These are phyloP conservation scores for zebrafish (Danio rerio) DNA, from an alignment of 2,113 vertebrate species.

Conservation along the genomic window GRCz12tu NC_133180.1:16022501-16023000, in stretches of 20 bases:
- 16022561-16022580: conserved; percentile 73
- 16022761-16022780: conserved; percentile 48
- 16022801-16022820: conserved; percentile 29
- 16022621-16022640: conserved; percentile 65
- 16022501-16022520: too few relatives aligned
- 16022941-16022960: too few relatives aligned
- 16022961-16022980: too few relatives aligned
- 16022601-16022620: conserved; percentile 61
- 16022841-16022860: conserved; percentile 41
- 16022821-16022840: conserved; percentile 42
- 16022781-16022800: conserved; percentile 22
- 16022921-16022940: too few relatives aligned
- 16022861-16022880: conserved; percentile 19
- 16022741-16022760: conserved; percentile 68
- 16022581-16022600: conserved; percentile 69
- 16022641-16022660: conserved; percentile 73
- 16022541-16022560: conserved; percentile 70
- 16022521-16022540: not conserved
- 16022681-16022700: conserved; percentile 69
- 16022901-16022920: not conserved
- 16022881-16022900: conserved; percentile 11
- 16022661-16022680: conserved; percentile 78
- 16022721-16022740: conserved; percentile 55
- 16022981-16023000: too few relatives aligned
- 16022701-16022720: conserved; percentile 59